These are phyloP conservation scores for Nysson spinosus DNA, from an alignment of 2,888 invertebrate genomes.

Conservation along the genomic window DNA sequence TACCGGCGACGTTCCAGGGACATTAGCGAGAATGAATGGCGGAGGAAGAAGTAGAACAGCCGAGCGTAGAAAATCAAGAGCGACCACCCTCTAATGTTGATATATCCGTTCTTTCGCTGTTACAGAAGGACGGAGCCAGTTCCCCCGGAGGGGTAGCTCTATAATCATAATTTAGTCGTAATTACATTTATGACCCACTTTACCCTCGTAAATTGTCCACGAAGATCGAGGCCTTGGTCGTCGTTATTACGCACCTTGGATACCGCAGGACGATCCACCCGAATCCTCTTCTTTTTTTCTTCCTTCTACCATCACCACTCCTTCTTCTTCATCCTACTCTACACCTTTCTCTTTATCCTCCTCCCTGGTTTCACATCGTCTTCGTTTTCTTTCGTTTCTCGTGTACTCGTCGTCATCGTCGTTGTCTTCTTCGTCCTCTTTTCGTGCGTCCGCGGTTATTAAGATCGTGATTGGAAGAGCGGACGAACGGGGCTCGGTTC, in stretches of 20 bases:
- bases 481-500: slow-evolving; percentile 46
- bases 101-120: slow-evolving; percentile 5
- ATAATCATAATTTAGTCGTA: slow-evolving; percentile 75
- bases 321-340: slow-evolving; percentile 13
- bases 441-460: slow-evolving; percentile 64
- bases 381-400: slow-evolving; percentile 30
- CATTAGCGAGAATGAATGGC: too few relatives aligned
- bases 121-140: slow-evolving; percentile 18
- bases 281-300: slow-evolving; percentile 59
- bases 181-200: slow-evolving; percentile 76
- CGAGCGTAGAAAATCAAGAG: slow-evolving; percentile 19
- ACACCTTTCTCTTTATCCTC: slow-evolving; percentile 22
- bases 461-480: slow-evolving; percentile 68
- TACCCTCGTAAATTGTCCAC: slow-evolving; percentile 75
- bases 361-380: slow-evolving; percentile 40
- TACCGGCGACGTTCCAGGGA: too few relatives aligned
- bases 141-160: slow-evolving; percentile 63
- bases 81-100: slow-evolving; percentile 3
- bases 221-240: slow-evolving; percentile 59
- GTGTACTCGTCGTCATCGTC: slow-evolving; percentile 34
- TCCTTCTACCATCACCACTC: slow-evolving; percentile 49
- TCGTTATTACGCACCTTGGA: slow-evolving; percentile 66
- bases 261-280: slow-evolving; percentile 54
- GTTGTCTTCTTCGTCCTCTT: slow-evolving; percentile 42
- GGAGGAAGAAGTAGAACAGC: slow-evolving; percentile 3